These are phyloP conservation scores for Sebastes iracundus DNA, from an alignment of 2,797 vertebrate genomes.

Conservation along the genomic window DNA sequence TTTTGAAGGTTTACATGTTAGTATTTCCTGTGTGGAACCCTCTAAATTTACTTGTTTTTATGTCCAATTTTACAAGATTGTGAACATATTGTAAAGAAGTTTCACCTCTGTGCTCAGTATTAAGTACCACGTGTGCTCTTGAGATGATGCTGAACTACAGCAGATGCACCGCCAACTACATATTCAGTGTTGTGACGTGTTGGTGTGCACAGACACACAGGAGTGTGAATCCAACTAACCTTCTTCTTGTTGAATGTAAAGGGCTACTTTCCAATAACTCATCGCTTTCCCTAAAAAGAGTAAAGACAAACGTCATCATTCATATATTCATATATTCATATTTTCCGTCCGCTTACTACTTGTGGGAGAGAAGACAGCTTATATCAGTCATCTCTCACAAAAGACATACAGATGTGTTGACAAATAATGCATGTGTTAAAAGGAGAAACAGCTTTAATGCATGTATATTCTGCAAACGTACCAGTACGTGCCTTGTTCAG, in stretches of 20 bases:
- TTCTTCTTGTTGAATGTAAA: not conserved
- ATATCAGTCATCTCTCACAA: conserved; percentile 22
- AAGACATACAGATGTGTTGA: conserved; percentile 59
- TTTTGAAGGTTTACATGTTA: not conserved
- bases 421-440: conserved; percentile 72
- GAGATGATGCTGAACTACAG: not conserved
- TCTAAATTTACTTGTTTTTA: not conserved
- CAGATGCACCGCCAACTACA: not conserved
- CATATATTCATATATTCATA: not conserved
- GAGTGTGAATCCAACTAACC: conserved; percentile 1
- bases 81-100: not conserved
- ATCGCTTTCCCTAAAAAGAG: not conserved
- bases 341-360: not conserved
- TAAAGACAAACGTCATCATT: not conserved
- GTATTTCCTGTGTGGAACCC: not conserved
- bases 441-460: conserved; percentile 72
- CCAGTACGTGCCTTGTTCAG: conserved; percentile 59
- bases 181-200: not conserved
- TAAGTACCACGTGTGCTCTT: not conserved
- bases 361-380: not conserved
- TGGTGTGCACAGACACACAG: not conserved
- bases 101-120: not conserved
- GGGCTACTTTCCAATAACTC: not conserved
- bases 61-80: not conserved
- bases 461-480: conserved; percentile 66